Base-by-base conservation (phyloP, 2,113 vertebrate genomes). In the Marmota monax region DNA sequence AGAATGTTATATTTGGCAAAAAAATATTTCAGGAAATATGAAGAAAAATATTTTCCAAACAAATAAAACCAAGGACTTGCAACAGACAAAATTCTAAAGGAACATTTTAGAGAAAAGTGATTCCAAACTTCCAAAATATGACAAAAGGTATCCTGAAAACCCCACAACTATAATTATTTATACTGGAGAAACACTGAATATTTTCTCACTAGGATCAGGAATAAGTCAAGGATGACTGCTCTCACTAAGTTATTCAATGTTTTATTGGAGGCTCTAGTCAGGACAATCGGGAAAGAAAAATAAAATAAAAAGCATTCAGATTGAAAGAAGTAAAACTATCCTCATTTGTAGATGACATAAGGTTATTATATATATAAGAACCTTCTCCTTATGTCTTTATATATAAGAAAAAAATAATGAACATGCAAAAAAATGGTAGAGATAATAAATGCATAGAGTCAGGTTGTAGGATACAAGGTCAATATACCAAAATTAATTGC, bases 1-100 rank as follows among this genome's bases (percentile, higher is more conserved):
- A 73, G 37, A 65, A 93, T 87, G 93, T 87, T 78, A 56, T 67
- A 67, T 73, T 83, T 48, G 69, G 61, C 51, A 72, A 87, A 25
- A 13, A 53, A 39, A 77, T 72, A 29, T 72, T 94, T 48, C 17
- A 86, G 51, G 42, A 77, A 53, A 77, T 29, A 58, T 39, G 94
- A 96, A 69, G n/a, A 51, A 72, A 79, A 74, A 58, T 25, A 7
- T 18, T 56, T 77, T 37, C 65, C 20, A 86, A 82, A 77, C 23
- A 51, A 80, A 51, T 25, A 86, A 89, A 86, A n/a, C 51, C 13
- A 48, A 89, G 3, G 45, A 73, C 14, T 22, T 39, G 8, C 12
- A 87, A 42, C 6, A 58, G 76, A 72, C 22, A 17, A 95, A 88
- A 92, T 84, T 73, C 18, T 82, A 45, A 82, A 96, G 27, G 39